Percentiles rank a stretch among this genome's conserved stretches.
Conservation (phyloP, 2,888 invertebrate genomes). For the Tricholauxania praeusta region DNA sequence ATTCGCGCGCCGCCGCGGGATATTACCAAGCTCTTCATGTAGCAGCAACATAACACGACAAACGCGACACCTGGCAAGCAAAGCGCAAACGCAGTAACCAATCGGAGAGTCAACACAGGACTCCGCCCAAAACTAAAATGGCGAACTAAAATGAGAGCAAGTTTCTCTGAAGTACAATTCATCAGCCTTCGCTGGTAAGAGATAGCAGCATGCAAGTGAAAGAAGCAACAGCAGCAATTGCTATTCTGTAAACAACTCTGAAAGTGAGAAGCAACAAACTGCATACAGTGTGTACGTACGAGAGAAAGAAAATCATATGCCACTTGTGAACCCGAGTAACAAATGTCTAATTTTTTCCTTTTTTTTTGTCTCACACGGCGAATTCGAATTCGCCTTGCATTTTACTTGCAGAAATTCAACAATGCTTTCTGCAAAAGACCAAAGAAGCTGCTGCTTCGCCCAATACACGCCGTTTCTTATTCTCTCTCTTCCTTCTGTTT, state of each 20-base stretch:
- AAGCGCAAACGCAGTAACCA: conserved; percentile 61
- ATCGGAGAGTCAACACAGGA: conserved; percentile 56
- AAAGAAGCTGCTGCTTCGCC: neutral
- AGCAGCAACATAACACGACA: conserved; percentile 23
- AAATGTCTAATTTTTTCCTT: neutral
- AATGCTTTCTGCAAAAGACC: neutral
- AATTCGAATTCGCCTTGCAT: conserved; percentile 13
- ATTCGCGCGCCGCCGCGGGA: neutral
- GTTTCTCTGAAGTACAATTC: neutral
- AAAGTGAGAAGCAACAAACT: neutral
- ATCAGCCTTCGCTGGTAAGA: no score
- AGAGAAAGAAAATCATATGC: neutral
- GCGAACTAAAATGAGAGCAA: conserved; percentile 52
- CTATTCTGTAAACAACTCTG: neutral
- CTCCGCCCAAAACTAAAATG: conserved; percentile 67
- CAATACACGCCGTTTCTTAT: neutral
- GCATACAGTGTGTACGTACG: neutral
- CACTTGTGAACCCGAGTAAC: neutral
- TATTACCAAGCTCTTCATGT: neutral
- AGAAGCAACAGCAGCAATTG: neutral
- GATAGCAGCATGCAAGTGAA: neutral
- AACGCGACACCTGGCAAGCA: conserved; percentile 30
- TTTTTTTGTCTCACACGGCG: neutral
- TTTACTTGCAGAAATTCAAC: neutral
- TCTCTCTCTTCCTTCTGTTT: neutral